These are phyloP conservation scores for Apaloderma vittatum DNA, from an alignment of 2,113 vertebrate genomes.

Conservation along the genomic window DNA sequence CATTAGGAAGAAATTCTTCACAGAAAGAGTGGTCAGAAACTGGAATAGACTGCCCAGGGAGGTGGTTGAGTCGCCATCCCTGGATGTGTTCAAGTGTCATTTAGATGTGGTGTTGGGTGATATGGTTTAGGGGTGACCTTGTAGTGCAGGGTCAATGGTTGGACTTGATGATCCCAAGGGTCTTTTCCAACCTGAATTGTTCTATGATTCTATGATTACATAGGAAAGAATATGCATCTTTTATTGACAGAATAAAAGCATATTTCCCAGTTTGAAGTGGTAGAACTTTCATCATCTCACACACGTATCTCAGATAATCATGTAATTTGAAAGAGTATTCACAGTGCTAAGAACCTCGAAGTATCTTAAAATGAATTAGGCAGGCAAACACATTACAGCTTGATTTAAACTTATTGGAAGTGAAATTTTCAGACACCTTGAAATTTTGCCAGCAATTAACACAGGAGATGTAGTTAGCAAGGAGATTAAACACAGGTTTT, in stretches of 20 bases:
- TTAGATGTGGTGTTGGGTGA: too few species aligned
- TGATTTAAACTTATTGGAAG: not conserved
- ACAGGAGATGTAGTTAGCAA: not conserved
- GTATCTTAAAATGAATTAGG: not conserved
- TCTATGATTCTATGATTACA: too few species aligned
- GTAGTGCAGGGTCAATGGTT: too few species aligned
- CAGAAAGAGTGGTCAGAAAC: too few species aligned
- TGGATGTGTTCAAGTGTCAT: too few species aligned
- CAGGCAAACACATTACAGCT: fast-evolving
- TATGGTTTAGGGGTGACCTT: too few species aligned
- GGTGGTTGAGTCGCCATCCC: too few species aligned
- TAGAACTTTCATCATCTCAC: not conserved
- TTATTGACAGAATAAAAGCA: not conserved
- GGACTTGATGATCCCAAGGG: too few species aligned
- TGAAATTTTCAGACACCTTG: not conserved
- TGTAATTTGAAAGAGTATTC: not conserved
- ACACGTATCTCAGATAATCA: not conserved
- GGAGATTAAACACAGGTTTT: not conserved
- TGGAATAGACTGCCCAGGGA: too few species aligned
- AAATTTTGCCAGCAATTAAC: not conserved
- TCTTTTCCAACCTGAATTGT: too few species aligned
- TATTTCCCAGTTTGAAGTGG: not conserved
- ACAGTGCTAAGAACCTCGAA: not conserved
- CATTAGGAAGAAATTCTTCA: too few species aligned
- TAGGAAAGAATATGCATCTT: not conserved